Conservation (phyloP, 2,113 vertebrate genomes). For the Seriola rivoliana region DNA sequence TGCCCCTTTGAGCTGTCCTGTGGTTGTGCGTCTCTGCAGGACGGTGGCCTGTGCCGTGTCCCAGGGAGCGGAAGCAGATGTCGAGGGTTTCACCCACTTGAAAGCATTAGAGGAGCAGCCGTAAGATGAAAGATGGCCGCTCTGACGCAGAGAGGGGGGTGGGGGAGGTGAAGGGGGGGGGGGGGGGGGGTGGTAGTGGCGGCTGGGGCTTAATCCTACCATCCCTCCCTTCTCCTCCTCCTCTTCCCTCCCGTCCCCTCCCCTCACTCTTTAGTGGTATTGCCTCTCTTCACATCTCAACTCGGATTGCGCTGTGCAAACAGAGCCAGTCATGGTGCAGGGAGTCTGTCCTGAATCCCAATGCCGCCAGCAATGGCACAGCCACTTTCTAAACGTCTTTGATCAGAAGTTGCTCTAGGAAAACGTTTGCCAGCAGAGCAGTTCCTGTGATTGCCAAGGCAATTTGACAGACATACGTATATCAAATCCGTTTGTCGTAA, state of each 20-base stretch:
- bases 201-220: conserved; percentile 72
- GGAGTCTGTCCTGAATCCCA: conserved; percentile 75
- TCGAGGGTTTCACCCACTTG: conserved; percentile 79
- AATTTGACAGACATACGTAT: conserved; percentile 67
- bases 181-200: conserved; percentile 9
- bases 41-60: conserved; percentile 64
- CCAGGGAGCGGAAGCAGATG: conserved; percentile 81
- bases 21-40: conserved; percentile 66
- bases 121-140: conserved; percentile 83
- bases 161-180: no score
- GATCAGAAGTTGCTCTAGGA: conserved; percentile 71
- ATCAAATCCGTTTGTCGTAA: conserved; percentile 66
- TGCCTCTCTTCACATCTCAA: conserved; percentile 71
- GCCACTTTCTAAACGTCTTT: conserved; percentile 70
- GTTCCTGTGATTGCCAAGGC: conserved; percentile 59
- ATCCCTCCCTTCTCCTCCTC: conserved; percentile 60
- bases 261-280: conserved; percentile 59
- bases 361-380: conserved; percentile 61
- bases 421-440: conserved; percentile 55
- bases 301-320: conserved; percentile 69
- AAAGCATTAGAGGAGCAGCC: conserved; percentile 77
- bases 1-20: conserved; percentile 58
- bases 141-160: conserved; percentile 58
- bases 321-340: conserved; percentile 65
- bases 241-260: conserved; percentile 42